A percentile compares a stretch with the other conserved stretches of the same genome.
These are phyloP conservation scores for Astreopora myriophthalma DNA, from an alignment of 64 coral and sea anemone genomes.

Conservation along the genomic window DNA sequence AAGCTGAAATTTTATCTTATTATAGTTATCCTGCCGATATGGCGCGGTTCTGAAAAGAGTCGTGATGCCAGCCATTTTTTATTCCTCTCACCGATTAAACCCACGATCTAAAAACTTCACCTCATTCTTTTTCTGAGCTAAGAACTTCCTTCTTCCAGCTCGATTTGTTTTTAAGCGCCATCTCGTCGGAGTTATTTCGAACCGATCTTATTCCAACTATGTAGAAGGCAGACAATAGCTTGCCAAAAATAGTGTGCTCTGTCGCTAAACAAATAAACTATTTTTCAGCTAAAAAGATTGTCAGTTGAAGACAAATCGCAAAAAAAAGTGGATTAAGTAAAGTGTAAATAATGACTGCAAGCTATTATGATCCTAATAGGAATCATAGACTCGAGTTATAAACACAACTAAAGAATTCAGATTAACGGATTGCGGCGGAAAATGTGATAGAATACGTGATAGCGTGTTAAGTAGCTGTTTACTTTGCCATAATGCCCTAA, in stretches of 20 bases:
- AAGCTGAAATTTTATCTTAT: too few species aligned
- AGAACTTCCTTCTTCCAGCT: not conserved
- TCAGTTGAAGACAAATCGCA: not conserved
- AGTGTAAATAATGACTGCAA: conserved; percentile 4
- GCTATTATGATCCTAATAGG: not conserved
- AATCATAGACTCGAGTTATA: not conserved
- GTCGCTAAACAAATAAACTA: not conserved
- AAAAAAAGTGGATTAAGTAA: not conserved
- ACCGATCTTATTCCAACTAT: not conserved
- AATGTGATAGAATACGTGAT: conserved; percentile 5
- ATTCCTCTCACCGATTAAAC: too few species aligned
- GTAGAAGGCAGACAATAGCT: not conserved
- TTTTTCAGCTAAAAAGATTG: not conserved
- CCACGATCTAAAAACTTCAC: not conserved
- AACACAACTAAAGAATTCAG: not conserved
- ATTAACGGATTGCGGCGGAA: conserved; percentile 1
- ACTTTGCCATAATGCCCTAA: not conserved
- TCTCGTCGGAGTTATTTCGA: not conserved
- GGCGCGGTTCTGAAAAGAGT: too few species aligned
- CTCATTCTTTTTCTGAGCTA: not conserved
- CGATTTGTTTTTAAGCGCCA: not conserved
- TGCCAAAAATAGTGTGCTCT: not conserved
- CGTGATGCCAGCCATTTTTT: too few species aligned
- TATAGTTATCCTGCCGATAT: too few species aligned
- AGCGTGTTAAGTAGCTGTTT: conserved; percentile 27